Conservation (phyloP, 2,888 invertebrate species). For the Lasioglossum marginatum region DNA sequence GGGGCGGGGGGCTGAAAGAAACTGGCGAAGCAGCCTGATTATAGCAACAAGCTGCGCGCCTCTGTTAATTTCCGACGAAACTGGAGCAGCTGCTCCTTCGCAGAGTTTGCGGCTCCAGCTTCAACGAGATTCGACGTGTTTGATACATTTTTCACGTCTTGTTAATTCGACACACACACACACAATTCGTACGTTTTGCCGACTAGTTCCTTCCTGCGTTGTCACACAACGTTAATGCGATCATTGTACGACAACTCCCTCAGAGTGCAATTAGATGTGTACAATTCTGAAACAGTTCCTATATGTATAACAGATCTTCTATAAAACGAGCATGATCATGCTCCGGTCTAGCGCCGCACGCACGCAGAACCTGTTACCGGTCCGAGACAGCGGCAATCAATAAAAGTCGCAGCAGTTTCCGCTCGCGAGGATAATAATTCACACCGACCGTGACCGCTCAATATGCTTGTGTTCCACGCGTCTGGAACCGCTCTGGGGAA, state of each 20-base stretch:
- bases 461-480: background rate
- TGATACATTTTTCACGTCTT: background rate
- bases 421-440: background rate
- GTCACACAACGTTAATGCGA: background rate
- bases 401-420: constrained; percentile 1
- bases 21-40: background rate
- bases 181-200: background rate
- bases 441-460: background rate
- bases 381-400: background rate
- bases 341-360: background rate
- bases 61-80: background rate
- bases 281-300: background rate
- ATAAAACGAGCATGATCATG: background rate
- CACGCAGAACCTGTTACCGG: background rate
- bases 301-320: too few relatives aligned
- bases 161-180: too few relatives aligned
- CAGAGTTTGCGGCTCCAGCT: background rate
- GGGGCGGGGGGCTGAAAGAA: background rate
- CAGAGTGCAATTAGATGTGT: background rate
- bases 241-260: background rate
- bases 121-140: background rate
- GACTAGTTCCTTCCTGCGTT: background rate
- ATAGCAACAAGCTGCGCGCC: background rate
- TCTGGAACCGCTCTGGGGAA: background rate
- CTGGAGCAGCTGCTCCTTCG: background rate